Evolutionary conservation across 1,140 invertebrate genomes (phyloP).

Genomic region (Sminthurides bifidus): DNA sequence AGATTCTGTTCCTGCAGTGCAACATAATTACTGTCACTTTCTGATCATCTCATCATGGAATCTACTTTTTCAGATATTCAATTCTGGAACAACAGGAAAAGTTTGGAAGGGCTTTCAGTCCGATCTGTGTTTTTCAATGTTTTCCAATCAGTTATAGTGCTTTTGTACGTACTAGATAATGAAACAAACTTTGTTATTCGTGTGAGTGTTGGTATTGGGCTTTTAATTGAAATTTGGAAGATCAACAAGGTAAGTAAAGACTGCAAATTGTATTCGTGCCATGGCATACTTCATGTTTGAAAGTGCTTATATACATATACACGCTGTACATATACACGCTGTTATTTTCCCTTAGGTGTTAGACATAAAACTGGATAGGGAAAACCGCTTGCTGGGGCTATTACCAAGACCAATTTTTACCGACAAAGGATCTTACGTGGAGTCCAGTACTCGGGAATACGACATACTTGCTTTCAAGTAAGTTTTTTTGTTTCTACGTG

Average conservation of each 20-base stretch:
- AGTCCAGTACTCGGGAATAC: constrained; percentile 88
- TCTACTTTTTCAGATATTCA: constrained; percentile 66
- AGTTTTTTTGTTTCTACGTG: neutral
- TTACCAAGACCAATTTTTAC: constrained; percentile 68
- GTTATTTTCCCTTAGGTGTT: constrained; percentile 43
- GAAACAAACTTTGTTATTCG: constrained; percentile 94
- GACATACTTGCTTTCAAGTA: constrained; percentile 78
- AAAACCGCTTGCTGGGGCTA: constrained; percentile 59
- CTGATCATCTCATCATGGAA: neutral
- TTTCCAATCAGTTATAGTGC: constrained; percentile 87
- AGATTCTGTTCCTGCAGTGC: neutral
- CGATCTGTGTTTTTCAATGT: constrained; percentile 98
- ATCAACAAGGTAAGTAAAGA: constrained; percentile 72
- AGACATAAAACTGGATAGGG: constrained; percentile 67
- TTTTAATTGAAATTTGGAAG: constrained; percentile 99
- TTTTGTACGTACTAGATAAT: constrained; percentile 95
- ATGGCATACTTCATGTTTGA: neutral
- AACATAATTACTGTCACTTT: neutral
- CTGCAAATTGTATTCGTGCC: neutral
- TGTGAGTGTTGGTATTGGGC: constrained; percentile 80
- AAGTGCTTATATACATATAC: neutral
- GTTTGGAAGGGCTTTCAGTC: constrained; percentile 91
- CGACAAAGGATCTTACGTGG: constrained; percentile 93
- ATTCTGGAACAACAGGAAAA: constrained; percentile 97
- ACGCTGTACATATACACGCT: neutral